Base-by-base conservation (phyloP, 2,113 vertebrate species). In the Arvicanthis niloticus region DNA sequence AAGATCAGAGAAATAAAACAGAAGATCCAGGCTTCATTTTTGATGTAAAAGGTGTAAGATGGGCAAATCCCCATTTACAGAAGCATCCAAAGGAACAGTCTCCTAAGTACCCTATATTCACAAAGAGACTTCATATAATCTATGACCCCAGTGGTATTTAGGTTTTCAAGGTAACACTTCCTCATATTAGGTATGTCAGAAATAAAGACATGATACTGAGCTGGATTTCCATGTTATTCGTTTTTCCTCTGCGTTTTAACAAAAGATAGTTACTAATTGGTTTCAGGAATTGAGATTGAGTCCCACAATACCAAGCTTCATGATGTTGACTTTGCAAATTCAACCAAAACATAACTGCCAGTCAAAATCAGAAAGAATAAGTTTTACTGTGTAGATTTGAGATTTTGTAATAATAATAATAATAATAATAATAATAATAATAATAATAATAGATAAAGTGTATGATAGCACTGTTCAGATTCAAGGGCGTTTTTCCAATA, bases 401-500 rank as follows among this genome's bases (percentile, higher is more conserved):
- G 16, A 22, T 60, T 92, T 91, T 76, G 1, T 56, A 93, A 85
- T n/a, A n/a, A n/a, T n/a, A n/a, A n/a, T n/a, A n/a, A n/a, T n/a
- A n/a, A n/a, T n/a, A n/a, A n/a, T n/a, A n/a, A n/a, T n/a, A n/a
- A n/a, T n/a, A n/a, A n/a, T n/a, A n/a, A n/a, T n/a, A n/a, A 48
- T 7, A 87, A 87, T 91, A 81, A 90, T 42, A 90, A 77, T 21
- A 94, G 56, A 81, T 88, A 88, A 85, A 70, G 72, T 90, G 45
- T 86, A 80, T 84, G 21, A 94, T 82, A 91, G 11, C 31, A 91
- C 42, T 92, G 60, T 72, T 89, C 21, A 95, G 67, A 48, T 16
- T 96, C 48, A 56, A 91, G 95, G 91, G 19, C 58, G 15, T 48
- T 95, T 91, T 95, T 92, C 86, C 93, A 87, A 70, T 88, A 13